Base-by-base conservation (phyloP, 2,113 vertebrate species). In the Megalops atlanticus region DNA sequence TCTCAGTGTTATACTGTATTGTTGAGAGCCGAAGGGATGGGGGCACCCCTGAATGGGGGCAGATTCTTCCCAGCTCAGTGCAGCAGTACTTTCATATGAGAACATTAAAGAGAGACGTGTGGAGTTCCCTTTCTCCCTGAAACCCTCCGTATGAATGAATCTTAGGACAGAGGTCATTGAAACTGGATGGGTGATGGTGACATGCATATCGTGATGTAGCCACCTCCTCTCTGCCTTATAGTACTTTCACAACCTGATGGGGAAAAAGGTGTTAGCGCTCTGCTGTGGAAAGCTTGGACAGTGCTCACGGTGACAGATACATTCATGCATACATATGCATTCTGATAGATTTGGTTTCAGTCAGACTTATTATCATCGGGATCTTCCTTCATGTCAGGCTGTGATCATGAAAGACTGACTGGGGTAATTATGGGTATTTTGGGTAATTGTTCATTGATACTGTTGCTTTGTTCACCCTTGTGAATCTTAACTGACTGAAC, bases 141-240 rank as follows among this genome's bases (percentile, higher is more conserved):
- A 31, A 10, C 12, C 2, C n/a, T 64, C 24, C n/a, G n/a, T n/a
- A n/a, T 91, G 89, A 88, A 90, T 89, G 91, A 11, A 41, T 82
- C 79, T 78, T 31, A 45, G 88, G 85, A 93, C 93, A 90, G 86
- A 92, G 92, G 92, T 79, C 73, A 49, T 2, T 54, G 49, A 24
- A 24, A 16, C 47, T 16, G 47, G 6, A 49, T 16, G 11, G 12
- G 12, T 14, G 47, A 49, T 49, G 47, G 47, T 16, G 47, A 49
- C 18, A 14, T 49, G 47, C 5, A 49, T 49, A 16, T 49, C 2
- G 12, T 14, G 2, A 16, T 49, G 47, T 12, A 14, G 18, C 47
- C 47, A 14, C 47, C 47, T 49, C 11, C 18, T 12, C 47, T 1
- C 5, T 49, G 18, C 2, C 47, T 16, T 2, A 12, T 49, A 49